Evolutionary conservation across 2,113 vertebrate species (phyloP).

Genomic region (Morphnarchus princeps): DNA sequence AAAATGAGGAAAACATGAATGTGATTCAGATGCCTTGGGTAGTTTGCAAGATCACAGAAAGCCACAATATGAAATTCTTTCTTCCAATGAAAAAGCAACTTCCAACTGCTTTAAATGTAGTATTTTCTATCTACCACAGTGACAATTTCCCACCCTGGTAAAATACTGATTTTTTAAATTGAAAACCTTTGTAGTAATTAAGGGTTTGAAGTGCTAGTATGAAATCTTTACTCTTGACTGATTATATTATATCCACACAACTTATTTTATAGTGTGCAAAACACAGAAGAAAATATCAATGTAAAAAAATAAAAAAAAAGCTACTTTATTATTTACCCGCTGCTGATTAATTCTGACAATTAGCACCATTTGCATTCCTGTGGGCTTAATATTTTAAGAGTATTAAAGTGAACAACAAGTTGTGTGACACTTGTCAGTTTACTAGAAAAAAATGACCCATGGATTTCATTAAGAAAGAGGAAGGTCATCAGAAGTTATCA

Average conservation of each 20-base stretch:
- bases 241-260: not conserved
- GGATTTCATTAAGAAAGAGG: not conserved
- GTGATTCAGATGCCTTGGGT: not conserved
- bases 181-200: not conserved
- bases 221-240: not conserved
- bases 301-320: not conserved
- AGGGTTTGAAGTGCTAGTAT: not conserved
- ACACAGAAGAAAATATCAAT: not conserved
- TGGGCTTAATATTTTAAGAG: not conserved
- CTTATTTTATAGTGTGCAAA: not conserved
- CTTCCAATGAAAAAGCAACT: not conserved
- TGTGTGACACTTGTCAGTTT: not conserved
- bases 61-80: not conserved
- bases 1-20: not conserved
- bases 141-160: not conserved
- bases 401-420: not conserved
- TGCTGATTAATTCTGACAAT: not conserved
- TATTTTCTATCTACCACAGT: not conserved
- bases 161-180: not conserved
- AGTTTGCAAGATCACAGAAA: not conserved
- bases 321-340: not conserved
- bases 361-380: not conserved
- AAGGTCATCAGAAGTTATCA: not conserved
- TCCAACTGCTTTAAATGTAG: not conserved
- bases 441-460: not conserved